phyloP scores from a whole-genome alignment of 2,797 vertebrate genomes.

The Crocidura indochinensis region DNA sequence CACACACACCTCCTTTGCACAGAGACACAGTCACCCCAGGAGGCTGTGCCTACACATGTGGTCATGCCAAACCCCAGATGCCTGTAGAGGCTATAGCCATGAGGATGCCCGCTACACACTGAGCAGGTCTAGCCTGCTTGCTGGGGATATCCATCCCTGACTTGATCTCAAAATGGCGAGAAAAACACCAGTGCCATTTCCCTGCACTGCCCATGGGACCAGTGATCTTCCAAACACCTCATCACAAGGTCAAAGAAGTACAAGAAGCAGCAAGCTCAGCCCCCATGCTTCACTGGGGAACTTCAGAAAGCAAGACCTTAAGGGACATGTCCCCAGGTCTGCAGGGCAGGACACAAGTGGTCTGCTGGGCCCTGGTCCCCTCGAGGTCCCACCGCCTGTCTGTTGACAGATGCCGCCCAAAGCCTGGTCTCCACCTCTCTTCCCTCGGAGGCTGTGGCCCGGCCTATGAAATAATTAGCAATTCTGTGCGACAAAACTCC shows the following conservation, averaged over 20 bases:
- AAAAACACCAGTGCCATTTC: neutral
- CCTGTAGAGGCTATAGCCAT: neutral
- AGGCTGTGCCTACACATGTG: rapidly evolving
- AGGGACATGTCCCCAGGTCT: neutral
- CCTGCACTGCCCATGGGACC: conserved; percentile 41
- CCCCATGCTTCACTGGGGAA: neutral
- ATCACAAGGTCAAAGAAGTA: neutral
- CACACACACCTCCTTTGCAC: neutral
- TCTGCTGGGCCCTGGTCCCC: neutral
- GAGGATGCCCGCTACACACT: neutral
- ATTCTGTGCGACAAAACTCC: conserved; percentile 88
- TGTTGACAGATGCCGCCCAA: conserved; percentile 69
- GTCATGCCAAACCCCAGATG: neutral
- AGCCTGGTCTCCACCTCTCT: neutral
- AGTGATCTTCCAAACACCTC: conserved; percentile 17
- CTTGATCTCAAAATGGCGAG: neutral
- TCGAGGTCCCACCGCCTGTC: conserved; percentile 40
- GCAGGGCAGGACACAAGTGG: neutral
- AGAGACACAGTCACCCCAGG: neutral
- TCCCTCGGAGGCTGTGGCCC: conserved; percentile 64
- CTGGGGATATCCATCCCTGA: no score
- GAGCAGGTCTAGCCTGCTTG: neutral
- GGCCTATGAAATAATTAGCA: conserved; percentile 89
- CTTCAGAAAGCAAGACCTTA: neutral
- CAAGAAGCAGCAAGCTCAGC: neutral